A percentile compares a stretch with the other conserved stretches of the same genome.
Evolutionary conservation across 2,888 invertebrate genomes (phyloP).

Genomic region (Chloroclysta siterata): DNA sequence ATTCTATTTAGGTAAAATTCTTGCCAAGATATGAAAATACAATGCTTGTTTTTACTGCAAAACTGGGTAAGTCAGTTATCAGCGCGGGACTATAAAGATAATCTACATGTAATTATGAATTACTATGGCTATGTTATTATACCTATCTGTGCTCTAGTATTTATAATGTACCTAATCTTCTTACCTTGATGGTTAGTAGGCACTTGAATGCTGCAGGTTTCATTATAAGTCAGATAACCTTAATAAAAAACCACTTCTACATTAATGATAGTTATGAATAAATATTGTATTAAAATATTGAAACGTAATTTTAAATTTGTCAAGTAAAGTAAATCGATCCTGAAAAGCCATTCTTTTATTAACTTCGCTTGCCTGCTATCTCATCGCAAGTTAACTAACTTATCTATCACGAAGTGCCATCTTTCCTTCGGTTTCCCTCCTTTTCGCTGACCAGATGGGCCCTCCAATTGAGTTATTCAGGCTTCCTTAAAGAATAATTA

Average conservation of each 20-base stretch:
- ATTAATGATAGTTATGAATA: no score
- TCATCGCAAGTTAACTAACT: no score
- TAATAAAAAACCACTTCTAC: not conserved
- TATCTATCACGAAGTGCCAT: no score
- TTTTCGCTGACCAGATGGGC: not conserved
- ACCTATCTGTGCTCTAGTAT: not conserved
- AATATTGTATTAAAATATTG: no score
- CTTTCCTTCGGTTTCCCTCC: no score
- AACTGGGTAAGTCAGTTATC: conserved; percentile 9
- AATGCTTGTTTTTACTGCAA: conserved; percentile 5
- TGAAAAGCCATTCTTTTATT: no score
- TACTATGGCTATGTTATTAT: not conserved
- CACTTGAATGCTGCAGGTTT: not conserved
- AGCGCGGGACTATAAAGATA: conserved; percentile 13
- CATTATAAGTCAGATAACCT: not conserved
- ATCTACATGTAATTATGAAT: conserved; percentile 5
- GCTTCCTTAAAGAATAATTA: not conserved
- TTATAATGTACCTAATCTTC: not conserved
- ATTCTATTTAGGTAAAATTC: conserved; percentile 11
- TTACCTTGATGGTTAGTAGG: not conserved
- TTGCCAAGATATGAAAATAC: conserved; percentile 13
- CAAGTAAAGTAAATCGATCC: no score
- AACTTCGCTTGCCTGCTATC: no score
- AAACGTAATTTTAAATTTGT: no score
- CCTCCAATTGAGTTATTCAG: not conserved